Base-by-base conservation (phyloP, 1,140 invertebrate genomes). In the Tetragonula clypearis region DNA sequence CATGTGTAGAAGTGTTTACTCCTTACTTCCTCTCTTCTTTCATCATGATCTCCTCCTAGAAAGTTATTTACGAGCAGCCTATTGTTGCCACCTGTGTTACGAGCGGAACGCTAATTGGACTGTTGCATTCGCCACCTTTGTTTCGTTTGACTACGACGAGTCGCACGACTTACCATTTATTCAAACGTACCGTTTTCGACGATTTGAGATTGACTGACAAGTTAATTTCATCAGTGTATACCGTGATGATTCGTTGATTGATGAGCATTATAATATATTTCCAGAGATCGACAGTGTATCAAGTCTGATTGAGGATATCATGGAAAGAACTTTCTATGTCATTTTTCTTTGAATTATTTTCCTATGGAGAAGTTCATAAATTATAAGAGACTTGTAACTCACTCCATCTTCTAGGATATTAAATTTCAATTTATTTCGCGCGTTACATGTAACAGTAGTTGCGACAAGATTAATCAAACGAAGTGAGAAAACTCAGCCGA, bases 1-100 rank as follows among this genome's bases (percentile, higher is more conserved):
- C 86, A 88, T 86, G 89, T 90, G 85, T 90, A 91, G 85, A 88
- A 88, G 56, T 73, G 74, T 73, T 90, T 86, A 87, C 81, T 87
- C 82, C 79, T 90, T 90, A 82, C 80, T 77, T 90, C 41, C 53
- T 82, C 41, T 81, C 60, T 69, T 88, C 82, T 78, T 88, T 79
- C 75, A 71, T 79, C 76, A 58, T 83, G 69, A 84, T 65, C 65
- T 80, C 11, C 60, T 58, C 72, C 69, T 68, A 79, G 72, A 82
- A 82, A 82, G 73, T 83, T 78, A 88, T 88, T 88, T 82, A 58
- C 26, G 53, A 78, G 73, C 66, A 62, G 17, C 26, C 76, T 17
- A 8, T 82, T 86, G 71, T 60, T 66, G 71, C 69, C 71, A 53
- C 41, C 60, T 26, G 58, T 58, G n/a, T 80, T 84, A 74, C 58